Base-by-base conservation (phyloP, 1,140 invertebrate genomes). In the Portunus trituberculatus region DNA sequence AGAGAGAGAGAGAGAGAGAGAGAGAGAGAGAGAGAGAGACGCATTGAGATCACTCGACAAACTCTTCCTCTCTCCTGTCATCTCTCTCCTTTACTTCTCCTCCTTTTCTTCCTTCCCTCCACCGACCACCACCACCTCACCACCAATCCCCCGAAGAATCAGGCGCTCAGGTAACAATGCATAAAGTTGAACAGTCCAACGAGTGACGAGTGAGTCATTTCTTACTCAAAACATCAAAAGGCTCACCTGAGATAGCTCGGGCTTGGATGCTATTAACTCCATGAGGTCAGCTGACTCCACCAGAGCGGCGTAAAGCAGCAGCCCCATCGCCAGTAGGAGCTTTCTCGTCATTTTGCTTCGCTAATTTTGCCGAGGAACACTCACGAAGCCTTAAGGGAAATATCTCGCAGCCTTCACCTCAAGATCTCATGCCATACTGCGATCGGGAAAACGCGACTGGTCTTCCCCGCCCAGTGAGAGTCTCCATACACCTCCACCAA, bases 1-100 rank as follows among this genome's bases (percentile, higher is more conserved):
- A 76, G 67, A 76, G 67, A 76, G 67, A 59, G 67, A 76, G 67
- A 76, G 67, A 76, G 67, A 76, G 67, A 76, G 67, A 76, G 67
- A 76, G 67, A 76, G 67, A 76, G 67, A 76, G 67, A 76, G 20
- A n/a, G 20, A 25, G 25, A 76, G 67, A n/a, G 67, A 12, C 16
- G 67, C 67, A 76, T 76, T 76, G 67, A 76, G 67, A 76, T 76
- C 67, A 76, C 67, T 76, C 25, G 20, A 20, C 25, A n/a, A 76
- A 12, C 67, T 0, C 67, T n/a, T n/a, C n/a, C n/a, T n/a, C 25
- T 59, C 20, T 59, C 52, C 8, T 20, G 52, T 59, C 8, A 59
- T 20, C 52, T 10, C 52, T 16, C 52, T 20, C 20, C 52, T 59
- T 59, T 59, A 59, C 8, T n/a, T n/a, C 67, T 76, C 67, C 67